Percentiles rank a stretch among this genome's conserved stretches.
Conservation (phyloP, 2,113 vertebrate genomes). For the Crotalus horridus region DNA sequence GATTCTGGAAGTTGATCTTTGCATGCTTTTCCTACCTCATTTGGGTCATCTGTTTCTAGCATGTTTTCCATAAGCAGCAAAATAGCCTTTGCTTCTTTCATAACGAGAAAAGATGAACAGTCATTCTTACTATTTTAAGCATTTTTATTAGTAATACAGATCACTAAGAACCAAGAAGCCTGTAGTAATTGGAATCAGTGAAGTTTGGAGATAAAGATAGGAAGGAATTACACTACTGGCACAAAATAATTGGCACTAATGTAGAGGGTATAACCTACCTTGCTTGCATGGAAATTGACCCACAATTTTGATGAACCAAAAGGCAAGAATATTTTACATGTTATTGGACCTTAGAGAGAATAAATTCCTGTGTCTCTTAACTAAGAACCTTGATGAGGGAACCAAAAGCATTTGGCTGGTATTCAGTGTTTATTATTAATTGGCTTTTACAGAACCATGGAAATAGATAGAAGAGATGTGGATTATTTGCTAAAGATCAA, state of each 20-base stretch:
- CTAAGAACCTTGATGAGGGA: background rate
- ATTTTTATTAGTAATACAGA: background rate
- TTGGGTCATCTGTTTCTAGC: no score
- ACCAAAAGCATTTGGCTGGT: background rate
- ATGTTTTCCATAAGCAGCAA: background rate
- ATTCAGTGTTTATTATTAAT: background rate
- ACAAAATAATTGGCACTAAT: background rate
- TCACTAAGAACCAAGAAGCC: background rate
- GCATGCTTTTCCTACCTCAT: no score
- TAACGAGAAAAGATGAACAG: background rate
- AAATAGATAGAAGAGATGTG: background rate
- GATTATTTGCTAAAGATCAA: background rate
- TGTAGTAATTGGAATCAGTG: background rate
- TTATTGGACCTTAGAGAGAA: background rate
- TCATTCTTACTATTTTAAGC: background rate
- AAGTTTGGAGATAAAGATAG: background rate
- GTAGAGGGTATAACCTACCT: background rate
- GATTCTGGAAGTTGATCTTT: no score
- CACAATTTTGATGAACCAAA: background rate
- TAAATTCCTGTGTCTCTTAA: background rate
- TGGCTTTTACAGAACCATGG: background rate
- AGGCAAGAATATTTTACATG: background rate
- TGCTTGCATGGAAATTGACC: background rate
- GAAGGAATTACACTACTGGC: background rate
- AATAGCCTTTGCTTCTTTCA: background rate